These are phyloP conservation scores for Calameuta idolon DNA, from an alignment of 2,888 invertebrate species.

Conservation along the genomic window DNA sequence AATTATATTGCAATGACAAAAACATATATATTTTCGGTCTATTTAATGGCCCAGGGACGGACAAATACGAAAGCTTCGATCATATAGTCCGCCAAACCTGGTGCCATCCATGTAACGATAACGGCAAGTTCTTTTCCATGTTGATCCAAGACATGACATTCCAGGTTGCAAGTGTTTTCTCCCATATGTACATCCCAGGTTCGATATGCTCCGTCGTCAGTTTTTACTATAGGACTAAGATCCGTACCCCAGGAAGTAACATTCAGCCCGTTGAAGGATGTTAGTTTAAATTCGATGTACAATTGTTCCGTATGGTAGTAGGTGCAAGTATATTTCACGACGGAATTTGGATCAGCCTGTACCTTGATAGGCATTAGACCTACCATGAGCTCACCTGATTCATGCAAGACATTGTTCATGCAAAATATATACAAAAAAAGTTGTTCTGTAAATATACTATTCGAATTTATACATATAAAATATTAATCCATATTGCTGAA, in stretches of 20 bases:
- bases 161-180: conserved; percentile 46
- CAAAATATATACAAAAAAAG: conserved; percentile 21
- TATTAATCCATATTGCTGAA: background rate
- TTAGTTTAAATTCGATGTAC: conserved; percentile 64
- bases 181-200: conserved; percentile 60
- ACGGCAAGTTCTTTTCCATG: conserved; percentile 48
- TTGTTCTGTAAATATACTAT: background rate
- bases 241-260: conserved; percentile 38
- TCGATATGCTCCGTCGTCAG: conserved; percentile 42
- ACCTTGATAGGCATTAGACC: conserved; percentile 68
- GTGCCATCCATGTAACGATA: conserved; percentile 50
- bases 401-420: conserved; percentile 38
- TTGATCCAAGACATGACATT: conserved; percentile 50
- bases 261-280: conserved; percentile 37
- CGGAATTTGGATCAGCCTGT: conserved; percentile 60
- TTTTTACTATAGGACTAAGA: conserved; percentile 35
- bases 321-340: conserved; percentile 68
- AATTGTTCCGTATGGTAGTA: conserved; percentile 65
- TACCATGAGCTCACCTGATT: conserved; percentile 65
- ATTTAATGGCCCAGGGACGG: conserved; percentile 28
- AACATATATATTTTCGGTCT: background rate
- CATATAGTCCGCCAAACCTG: conserved; percentile 50
- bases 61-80: conserved; percentile 34
- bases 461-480: background rate
- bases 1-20: background rate